Evolutionary conservation across 1,140 invertebrate genomes (phyloP).

Genomic region (Grapholita molesta): DNA sequence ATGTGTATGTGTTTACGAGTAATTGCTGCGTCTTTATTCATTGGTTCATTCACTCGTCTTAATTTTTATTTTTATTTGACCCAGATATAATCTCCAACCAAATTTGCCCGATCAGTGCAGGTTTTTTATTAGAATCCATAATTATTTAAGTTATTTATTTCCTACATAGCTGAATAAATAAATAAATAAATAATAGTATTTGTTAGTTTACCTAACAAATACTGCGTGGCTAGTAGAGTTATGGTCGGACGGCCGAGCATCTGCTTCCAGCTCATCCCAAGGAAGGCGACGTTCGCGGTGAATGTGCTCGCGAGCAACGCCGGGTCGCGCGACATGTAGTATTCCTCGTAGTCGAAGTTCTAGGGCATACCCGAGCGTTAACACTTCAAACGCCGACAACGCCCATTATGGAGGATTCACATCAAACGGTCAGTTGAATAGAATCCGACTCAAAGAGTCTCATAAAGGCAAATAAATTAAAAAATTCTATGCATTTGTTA

Average conservation of each 20-base stretch:
- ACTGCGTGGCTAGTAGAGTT: slow-evolving; percentile 88
- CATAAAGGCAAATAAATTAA: no score
- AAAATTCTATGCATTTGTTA: no score
- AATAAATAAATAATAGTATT: slow-evolving; percentile 18
- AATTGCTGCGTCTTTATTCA: no score
- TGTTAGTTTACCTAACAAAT: slow-evolving; percentile 85
- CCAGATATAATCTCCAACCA: no score
- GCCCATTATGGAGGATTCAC: no score
- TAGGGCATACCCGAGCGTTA: slow-evolving; percentile 73
- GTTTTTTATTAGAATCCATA: no score
- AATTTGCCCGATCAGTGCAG: no score
- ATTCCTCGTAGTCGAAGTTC: slow-evolving; percentile 96
- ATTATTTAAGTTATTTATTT: neutral
- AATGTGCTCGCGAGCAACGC: slow-evolving; percentile 93
- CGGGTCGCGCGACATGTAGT: slow-evolving; percentile 95
- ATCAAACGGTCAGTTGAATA: no score
- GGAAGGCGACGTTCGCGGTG: slow-evolving; percentile 92
- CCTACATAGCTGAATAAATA: neutral
- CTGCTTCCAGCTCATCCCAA: slow-evolving; percentile 95
- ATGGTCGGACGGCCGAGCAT: slow-evolving; percentile 94
- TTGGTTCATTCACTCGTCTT: no score
- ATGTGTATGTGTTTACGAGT: no score
- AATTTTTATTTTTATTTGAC: no score
- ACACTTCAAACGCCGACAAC: neutral
- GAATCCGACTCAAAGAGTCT: no score